phyloP scores from a whole-genome alignment of 2,888 invertebrate species.

The Scaptomyza parva region DNA sequence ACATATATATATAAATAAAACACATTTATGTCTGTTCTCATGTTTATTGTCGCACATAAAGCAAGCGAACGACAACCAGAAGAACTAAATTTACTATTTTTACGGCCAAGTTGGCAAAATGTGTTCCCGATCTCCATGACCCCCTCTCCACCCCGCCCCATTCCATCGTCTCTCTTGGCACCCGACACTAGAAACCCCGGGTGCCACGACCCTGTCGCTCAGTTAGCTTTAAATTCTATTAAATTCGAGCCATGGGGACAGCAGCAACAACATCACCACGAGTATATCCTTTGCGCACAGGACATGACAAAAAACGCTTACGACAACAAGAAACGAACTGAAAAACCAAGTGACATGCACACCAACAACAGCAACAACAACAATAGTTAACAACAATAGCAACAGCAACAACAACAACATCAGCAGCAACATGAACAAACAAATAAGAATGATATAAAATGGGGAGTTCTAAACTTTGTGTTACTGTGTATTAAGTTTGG shows the following conservation, averaged over 20 bases:
- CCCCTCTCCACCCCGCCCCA: not conserved
- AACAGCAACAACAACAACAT: conserved; percentile 42
- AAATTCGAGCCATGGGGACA: conserved; percentile 49
- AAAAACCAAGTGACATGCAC: conserved; percentile 46
- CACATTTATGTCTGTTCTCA: conserved; percentile 75
- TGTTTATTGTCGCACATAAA: conserved; percentile 80
- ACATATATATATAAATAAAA: conserved; percentile 48
- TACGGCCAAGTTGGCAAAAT: conserved; percentile 73
- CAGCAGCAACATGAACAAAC: conserved; percentile 36
- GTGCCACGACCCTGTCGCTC: not conserved
- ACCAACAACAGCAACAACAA: conserved; percentile 31
- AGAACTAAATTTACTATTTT: conserved; percentile 62
- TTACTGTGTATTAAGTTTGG: not conserved
- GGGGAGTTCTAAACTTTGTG: not conserved
- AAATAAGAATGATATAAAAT: conserved; percentile 9
- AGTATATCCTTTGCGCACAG: conserved; percentile 22
- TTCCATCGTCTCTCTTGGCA: not conserved
- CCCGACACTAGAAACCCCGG: too few species aligned
- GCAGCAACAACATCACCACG: conserved; percentile 2
- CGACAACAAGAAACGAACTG: conserved; percentile 50
- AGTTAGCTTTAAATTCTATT: conserved; percentile 74
- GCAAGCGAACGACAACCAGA: conserved; percentile 45
- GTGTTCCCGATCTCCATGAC: conserved; percentile 21
- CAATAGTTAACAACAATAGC: conserved; percentile 32
- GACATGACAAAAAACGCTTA: conserved; percentile 52